A percentile compares a stretch with the other conserved stretches of the same genome.
Evolutionary conservation across 2,113 vertebrate genomes (phyloP).

Genomic region (Anhinga rufa): DNA sequence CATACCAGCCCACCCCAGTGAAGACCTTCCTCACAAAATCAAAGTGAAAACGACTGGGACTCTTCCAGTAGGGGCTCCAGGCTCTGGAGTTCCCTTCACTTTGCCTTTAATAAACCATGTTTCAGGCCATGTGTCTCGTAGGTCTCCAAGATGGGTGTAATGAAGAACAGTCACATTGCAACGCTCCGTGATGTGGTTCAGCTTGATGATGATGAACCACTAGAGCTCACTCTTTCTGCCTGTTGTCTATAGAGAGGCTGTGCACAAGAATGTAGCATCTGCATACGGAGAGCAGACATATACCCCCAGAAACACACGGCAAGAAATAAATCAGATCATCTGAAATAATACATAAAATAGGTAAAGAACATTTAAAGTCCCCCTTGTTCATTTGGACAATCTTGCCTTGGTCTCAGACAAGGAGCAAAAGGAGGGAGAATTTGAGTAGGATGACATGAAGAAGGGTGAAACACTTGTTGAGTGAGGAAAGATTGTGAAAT

Average conservation of each 20-base stretch:
- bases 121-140: neutral
- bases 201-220: neutral
- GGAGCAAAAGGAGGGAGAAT: neutral
- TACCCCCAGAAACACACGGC: neutral
- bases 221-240: neutral
- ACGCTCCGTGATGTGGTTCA: rapidly evolving
- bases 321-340: neutral
- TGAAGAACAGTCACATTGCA: neutral
- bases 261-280: neutral
- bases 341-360: neutral
- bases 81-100: neutral
- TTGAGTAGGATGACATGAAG: neutral
- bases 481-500: neutral
- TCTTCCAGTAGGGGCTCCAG: neutral
- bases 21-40: neutral
- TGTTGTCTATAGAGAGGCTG: neutral
- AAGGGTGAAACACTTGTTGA: neutral
- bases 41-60: neutral
- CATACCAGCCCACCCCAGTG: neutral
- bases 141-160: neutral
- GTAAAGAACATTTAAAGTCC: neutral
- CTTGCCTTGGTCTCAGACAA: neutral
- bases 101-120: neutral
- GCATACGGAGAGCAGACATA: neutral
- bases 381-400: neutral